Evolutionary conservation across 2,888 invertebrate genomes (phyloP).

Genomic region (Drosophila prolongata): DNA sequence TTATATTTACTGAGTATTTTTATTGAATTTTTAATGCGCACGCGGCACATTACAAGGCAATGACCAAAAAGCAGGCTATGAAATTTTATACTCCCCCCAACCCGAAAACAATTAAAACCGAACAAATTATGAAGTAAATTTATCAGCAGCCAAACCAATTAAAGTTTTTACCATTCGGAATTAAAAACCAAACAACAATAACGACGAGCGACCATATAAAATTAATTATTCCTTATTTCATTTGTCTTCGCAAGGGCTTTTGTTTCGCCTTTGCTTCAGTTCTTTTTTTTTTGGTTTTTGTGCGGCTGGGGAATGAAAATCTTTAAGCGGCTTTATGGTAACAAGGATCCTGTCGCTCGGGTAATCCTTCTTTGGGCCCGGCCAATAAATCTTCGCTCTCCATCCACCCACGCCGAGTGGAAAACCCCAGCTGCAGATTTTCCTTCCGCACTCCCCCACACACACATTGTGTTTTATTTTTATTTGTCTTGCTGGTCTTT

Average conservation of each 20-base stretch:
- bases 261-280: slow-evolving; percentile 16
- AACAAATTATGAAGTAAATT: slow-evolving; percentile 38
- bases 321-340: slow-evolving; percentile 71
- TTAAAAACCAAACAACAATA: slow-evolving; percentile 37
- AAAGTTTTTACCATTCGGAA: slow-evolving; percentile 25
- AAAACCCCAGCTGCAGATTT: slow-evolving; percentile 57
- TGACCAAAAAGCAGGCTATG: slow-evolving; percentile 57
- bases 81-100: slow-evolving; percentile 44
- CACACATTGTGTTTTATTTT: slow-evolving; percentile 23
- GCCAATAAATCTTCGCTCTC: slow-evolving; percentile 64
- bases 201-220: slow-evolving; percentile 12
- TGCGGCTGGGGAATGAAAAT: slow-evolving; percentile 63
- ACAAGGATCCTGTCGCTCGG: slow-evolving; percentile 47
- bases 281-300: background rate
- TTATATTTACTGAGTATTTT: slow-evolving; percentile 61
- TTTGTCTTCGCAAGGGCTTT: slow-evolving; percentile 20
- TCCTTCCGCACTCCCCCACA: slow-evolving; percentile 28
- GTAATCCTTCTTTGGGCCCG: slow-evolving; percentile 34
- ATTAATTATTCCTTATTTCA: slow-evolving; percentile 42
- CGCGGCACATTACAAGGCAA: slow-evolving; percentile 28
- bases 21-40: slow-evolving; percentile 68
- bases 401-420: slow-evolving; percentile 11
- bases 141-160: slow-evolving; percentile 31
- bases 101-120: slow-evolving; percentile 45
- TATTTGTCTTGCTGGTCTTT: slow-evolving; percentile 37